A percentile compares a stretch with the other conserved stretches of the same genome.
phyloP scores from a whole-genome alignment of 2,888 invertebrate genomes.

The Schizaphis graminum region DNA sequence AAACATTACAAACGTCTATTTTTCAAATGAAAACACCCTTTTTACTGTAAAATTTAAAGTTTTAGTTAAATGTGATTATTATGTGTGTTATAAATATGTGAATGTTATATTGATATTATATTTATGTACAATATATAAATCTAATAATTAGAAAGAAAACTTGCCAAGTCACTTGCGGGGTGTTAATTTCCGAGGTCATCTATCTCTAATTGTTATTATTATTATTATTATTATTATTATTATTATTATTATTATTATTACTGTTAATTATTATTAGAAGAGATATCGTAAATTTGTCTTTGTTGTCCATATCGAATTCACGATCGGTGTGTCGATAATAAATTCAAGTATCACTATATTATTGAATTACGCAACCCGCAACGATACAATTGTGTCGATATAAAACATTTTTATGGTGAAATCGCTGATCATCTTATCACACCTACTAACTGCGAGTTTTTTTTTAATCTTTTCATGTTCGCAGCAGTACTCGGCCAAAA shows the following conservation, averaged over 20 bases:
- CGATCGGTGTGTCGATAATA: conserved; percentile 23
- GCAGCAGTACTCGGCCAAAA: neutral
- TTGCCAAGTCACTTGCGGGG: conserved; percentile 14
- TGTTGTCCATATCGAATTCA: conserved; percentile 30
- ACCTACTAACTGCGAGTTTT: neutral
- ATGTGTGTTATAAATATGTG: neutral
- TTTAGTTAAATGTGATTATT: no score
- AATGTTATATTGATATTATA: neutral
- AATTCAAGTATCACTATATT: conserved; percentile 7
- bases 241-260: neutral
- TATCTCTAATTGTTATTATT: conserved; percentile 31
- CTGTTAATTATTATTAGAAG: conserved; percentile 15
- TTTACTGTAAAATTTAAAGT: no score
- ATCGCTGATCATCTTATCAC: conserved; percentile 7
- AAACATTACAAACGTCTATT: no score
- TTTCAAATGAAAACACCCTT: no score
- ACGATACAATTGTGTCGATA: neutral
- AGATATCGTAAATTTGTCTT: conserved; percentile 33
- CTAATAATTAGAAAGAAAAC: conserved; percentile 35
- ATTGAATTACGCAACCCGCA: conserved; percentile 1
- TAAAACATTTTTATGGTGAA: conserved; percentile 1
- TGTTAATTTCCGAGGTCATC: neutral
- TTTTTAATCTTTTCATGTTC: neutral
- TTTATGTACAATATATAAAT: neutral
- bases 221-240: neutral